Evolutionary conservation across 2,797 vertebrate genomes (phyloP), one percentile per base, ranked within the genome.

Genomic region (Bryconaethiops microstoma): DNA sequence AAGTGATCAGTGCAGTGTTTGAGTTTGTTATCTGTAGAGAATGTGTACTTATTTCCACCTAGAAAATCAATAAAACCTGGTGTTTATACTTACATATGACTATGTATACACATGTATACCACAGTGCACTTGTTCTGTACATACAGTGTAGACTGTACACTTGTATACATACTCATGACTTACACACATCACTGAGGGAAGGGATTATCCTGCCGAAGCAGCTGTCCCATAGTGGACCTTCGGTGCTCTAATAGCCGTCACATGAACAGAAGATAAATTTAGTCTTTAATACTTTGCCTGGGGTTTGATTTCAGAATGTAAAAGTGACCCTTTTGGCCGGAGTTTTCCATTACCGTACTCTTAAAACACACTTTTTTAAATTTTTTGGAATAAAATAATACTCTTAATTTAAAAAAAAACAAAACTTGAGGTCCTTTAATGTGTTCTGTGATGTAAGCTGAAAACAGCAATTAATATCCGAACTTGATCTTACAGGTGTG

Each of bases 251-350:
- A 88, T 87, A 84, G 82, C 85, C 78, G 86, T 91, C 91, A 93
- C 91, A 89, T 92, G 90, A 89, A 67, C 81, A 83, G 77, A 50
- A 83, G 92, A 91, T 92, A 93, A 93, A 93, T 92, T 93, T 94
- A 93, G 92, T 89, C 86, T 70, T 81, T 88, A 87, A 87, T 84
- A 88, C 63, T 89, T 87, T 85, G 86, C 88, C 80, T 76, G 71
- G 86, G 75, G 45, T 93, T 84, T 67, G 83, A 80, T 94, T 91
- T 91, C 90, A 77, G 85, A 87, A 89, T 83, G 87, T 57, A 48
- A 86, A 80, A 88, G 77, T 80, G 85, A 74, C 82, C 73, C 81
- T 45, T 60, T 65, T 45, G 60, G 19, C 55, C 62, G 78, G 45
- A 19, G 64, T 77, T 59, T 52, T 42, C 42, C 19, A 40, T 55